Evolutionary conservation across 2,888 invertebrate genomes (phyloP), one percentile per base, ranked within the genome.

Genomic region (Agonopterix subpropinquella): DNA sequence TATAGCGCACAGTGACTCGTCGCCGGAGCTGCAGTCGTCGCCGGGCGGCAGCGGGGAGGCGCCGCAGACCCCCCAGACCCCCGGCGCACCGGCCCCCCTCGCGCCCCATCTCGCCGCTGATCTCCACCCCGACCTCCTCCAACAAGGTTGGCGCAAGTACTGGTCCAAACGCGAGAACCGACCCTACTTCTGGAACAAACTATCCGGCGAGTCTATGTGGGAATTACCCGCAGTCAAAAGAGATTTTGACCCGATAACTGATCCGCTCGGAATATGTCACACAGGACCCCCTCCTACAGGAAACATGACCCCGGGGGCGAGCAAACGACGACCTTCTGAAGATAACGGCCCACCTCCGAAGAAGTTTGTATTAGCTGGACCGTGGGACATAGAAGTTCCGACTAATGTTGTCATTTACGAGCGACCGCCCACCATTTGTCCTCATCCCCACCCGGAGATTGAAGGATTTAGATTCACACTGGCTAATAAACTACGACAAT

Each of bases 141-240:
- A 95, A 70, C 96, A 96, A 72, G 98, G 98, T 4, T 98, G 98
- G 98, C 92, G 97, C 54, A 97, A 96, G 67, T 98, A 96, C 79
- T 98, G 98, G 98, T 98, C 98, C 13, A 96, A 97, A 72, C 89
- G 98, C 48, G 98, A 98, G 80, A 97, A 95, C 73, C 90, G 98
- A 35, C 97, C 97, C 1, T 98, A 98, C 78, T 98, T 95, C 84
- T 98, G 98, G 96, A 98, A 98, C 77, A 97, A 97, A 85, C 84
- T 95, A 18, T 97, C 97, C 0, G 97, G 97, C 48, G 97, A 98
- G 84, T 98, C 98, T n/a, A 89, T 98, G 62, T 98, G 98, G 98
- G 98, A 98, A 77, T 92, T 97, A 91, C 98, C 98, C 10, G 91
- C 92, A n/a, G 81, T 92, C 8, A 93, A 93, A 70, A 91, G 92